phyloP scores from a whole-genome alignment of 2,113 vertebrate genomes.

The Actenoides hombroni region DNA sequence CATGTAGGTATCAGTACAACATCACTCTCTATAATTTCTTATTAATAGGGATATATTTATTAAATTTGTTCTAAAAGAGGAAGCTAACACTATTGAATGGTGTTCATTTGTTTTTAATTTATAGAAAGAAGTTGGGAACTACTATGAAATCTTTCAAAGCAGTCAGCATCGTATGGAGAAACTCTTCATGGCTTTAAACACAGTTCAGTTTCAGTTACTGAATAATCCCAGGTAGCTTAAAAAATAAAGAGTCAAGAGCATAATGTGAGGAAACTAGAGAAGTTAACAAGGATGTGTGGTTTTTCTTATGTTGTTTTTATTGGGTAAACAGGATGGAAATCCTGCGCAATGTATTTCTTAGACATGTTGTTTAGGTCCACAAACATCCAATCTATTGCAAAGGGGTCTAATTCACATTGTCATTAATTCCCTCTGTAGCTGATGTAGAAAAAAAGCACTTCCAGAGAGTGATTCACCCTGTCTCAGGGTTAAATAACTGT shows the following conservation, averaged over 20 bases:
- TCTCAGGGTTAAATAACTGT: not conserved
- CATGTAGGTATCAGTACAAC: not conserved
- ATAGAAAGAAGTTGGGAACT: not conserved
- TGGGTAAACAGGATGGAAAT: not conserved
- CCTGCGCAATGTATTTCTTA: not conserved
- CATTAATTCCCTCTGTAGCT: not conserved
- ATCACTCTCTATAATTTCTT: not conserved
- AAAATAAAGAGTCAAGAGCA: not conserved
- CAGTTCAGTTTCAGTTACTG: not conserved
- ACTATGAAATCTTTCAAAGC: not conserved
- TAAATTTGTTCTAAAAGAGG: not conserved
- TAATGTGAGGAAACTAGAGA: not conserved
- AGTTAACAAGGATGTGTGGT: fast-evolving
- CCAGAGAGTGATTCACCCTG: not conserved
- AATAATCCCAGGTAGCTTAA: not conserved
- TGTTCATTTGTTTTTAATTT: not conserved
- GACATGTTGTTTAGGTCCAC: fast-evolving
- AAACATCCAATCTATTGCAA: not conserved
- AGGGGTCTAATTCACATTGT: not conserved
- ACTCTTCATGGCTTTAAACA: not conserved
- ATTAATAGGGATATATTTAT: not conserved
- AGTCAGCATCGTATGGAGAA: not conserved
- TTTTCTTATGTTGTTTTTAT: not conserved
- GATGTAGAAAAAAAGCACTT: not conserved
- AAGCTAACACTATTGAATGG: not conserved